Evolutionary conservation across 2,113 vertebrate genomes (phyloP).

Genomic region (Rhegmatorhina hoffmannsi): DNA sequence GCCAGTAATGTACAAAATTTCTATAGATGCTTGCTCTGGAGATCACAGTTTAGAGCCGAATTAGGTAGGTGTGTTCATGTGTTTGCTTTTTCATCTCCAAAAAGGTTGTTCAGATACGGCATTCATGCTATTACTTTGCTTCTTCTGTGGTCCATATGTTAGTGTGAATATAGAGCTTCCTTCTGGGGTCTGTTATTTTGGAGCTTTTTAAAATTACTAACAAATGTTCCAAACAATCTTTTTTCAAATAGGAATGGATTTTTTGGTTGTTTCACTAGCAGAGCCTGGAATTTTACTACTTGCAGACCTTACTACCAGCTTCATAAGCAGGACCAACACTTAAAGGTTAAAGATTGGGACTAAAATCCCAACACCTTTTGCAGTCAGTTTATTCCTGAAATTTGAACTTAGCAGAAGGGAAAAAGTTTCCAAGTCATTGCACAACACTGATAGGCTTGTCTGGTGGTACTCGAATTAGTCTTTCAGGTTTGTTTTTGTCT

Average conservation of each 20-base stretch:
- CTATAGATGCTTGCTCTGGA: background rate
- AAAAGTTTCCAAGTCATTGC: background rate
- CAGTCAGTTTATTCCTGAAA: background rate
- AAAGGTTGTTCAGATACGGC: background rate
- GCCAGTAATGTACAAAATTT: background rate
- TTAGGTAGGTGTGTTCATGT: background rate
- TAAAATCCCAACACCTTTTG: background rate
- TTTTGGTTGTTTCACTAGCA: background rate
- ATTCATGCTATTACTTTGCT: background rate
- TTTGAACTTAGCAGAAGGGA: background rate
- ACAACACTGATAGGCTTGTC: background rate
- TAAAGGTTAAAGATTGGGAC: background rate
- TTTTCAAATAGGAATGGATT: background rate
- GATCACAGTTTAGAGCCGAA: background rate
- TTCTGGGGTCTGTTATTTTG: background rate
- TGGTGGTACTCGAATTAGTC: background rate
- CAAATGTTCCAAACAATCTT: background rate
- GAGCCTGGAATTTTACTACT: background rate
- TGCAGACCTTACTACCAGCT: background rate
- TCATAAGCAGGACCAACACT: background rate
- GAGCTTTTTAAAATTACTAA: background rate
- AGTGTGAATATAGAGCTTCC: background rate
- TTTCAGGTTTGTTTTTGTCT: background rate
- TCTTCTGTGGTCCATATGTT: background rate
- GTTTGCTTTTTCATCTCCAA: background rate